Percentiles rank a stretch among this genome's conserved stretches.
phyloP scores from a whole-genome alignment of 2,113 vertebrate species.

The Nanorana parkeri region DNA sequence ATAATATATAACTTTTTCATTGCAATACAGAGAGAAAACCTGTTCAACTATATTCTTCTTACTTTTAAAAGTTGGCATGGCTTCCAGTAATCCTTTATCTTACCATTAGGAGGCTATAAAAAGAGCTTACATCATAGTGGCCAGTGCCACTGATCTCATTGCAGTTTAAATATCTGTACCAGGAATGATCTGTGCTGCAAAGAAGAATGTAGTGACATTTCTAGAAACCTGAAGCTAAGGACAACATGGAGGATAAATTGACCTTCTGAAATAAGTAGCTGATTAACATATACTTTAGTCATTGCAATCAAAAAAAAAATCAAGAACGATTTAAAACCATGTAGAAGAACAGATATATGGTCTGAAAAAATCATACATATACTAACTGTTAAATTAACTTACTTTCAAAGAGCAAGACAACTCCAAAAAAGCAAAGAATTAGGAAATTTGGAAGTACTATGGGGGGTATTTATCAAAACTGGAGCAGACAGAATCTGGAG shows the following conservation, averaged over 20 bases:
- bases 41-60: too few species aligned
- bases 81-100: not conserved
- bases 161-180: not conserved
- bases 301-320: too few species aligned
- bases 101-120: constrained; percentile 39
- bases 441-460: too few species aligned
- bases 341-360: too few species aligned
- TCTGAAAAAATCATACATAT: not conserved
- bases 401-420: too few species aligned
- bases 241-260: not conserved
- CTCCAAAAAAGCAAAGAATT: too few species aligned
- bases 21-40: too few species aligned
- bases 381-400: too few species aligned
- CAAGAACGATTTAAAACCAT: too few species aligned
- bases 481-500: too few species aligned
- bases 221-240: not conserved
- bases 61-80: constrained; percentile 14
- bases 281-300: not conserved
- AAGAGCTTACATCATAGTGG: constrained; percentile 18
- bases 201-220: not conserved
- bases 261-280: not conserved
- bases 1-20: too few species aligned
- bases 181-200: not conserved
- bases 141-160: constrained; percentile 16
- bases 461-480: too few species aligned